phyloP scores from a whole-genome alignment of 2,113 vertebrate genomes.

The Gnathochromis pfefferi region DNA sequence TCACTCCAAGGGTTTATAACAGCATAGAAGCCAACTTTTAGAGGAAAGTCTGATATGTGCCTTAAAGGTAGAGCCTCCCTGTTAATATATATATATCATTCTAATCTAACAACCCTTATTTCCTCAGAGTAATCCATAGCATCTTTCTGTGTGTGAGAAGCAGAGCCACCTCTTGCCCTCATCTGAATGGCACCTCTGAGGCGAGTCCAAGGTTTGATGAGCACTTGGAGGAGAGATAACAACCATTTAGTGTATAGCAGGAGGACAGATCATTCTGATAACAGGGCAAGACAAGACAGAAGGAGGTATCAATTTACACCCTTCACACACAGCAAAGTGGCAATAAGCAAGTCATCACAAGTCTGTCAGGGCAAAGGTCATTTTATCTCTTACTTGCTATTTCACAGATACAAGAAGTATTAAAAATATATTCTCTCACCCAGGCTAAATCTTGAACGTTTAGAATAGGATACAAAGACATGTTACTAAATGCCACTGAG shows the following conservation, averaged over 20 bases:
- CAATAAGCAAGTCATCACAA: conserved; percentile 57
- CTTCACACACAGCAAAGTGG: conserved; percentile 28
- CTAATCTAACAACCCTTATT: neutral
- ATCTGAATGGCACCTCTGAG: conserved; percentile 12
- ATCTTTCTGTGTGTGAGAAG: neutral
- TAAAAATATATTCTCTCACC: neutral
- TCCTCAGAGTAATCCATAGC: neutral
- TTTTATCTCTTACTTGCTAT: neutral
- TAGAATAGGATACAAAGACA: neutral
- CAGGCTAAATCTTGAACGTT: neutral
- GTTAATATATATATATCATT: neutral
- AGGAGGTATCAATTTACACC: conserved; percentile 59
- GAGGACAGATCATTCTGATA: conserved; percentile 54
- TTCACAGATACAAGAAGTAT: neutral
- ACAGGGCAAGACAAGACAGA: conserved; percentile 44
- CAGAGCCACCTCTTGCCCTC: neutral
- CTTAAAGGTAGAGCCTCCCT: neutral
- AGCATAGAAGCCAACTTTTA: neutral
- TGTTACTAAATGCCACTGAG: neutral
- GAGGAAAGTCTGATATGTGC: neutral
- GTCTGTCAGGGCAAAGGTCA: conserved; percentile 40
- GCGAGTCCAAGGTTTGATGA: conserved; percentile 29
- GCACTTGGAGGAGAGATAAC: conserved; percentile 47
- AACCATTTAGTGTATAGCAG: conserved; percentile 44
- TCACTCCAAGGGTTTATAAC: neutral